Evolutionary conservation across 2,113 vertebrate species (phyloP), one percentile per base, ranked within the genome.

Genomic region (Cochlearius cochlearius): DNA sequence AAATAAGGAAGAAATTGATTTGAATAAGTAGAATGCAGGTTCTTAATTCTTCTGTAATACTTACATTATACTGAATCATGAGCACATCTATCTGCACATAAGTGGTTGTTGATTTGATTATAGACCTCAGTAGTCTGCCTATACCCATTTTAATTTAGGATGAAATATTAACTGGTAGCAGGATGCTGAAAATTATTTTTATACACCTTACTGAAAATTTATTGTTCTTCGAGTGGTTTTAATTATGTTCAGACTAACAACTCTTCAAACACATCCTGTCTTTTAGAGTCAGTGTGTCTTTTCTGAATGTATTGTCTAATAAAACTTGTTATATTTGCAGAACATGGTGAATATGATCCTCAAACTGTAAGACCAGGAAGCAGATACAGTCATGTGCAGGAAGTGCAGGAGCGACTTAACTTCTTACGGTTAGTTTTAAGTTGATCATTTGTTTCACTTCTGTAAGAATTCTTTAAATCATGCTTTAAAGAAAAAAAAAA

Each of bases 301-400:
- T 66, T 84, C 53, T 50, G 22, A 69, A 19, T 72, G 32, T 38
- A 21, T 68, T 96, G 71, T 91, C 30, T 96, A 94, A 97, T 68
- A 25, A 83, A 36, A 43, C n/a, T 30, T 95, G 19, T 80, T 94
- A n/a, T 88, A 38, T 96, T 96, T 98, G 36, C 98, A 98, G 99
- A 99, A 93, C 99, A 99, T 95, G 98, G 99, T 67, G 99, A 99
- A 95, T 99, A 99, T 96, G 99, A 99, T 98, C 99, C 99, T 69
- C 99, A 99, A 96, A 99, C 99, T 67, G 99, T 99, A 87, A 98
- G 99, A 91, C 98, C 99, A 32, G 99, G 99, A 87, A 99, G 99
- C 96, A 99, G 99, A 96, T 99, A 99, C 72, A 99, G 99, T 96
- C 99, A 99, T 39, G 99, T 99, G 67, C 99, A 99, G 98, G 99